Evolutionary conservation across 2,113 vertebrate genomes (phyloP).

Genomic region (Apteryx owenii): DNA sequence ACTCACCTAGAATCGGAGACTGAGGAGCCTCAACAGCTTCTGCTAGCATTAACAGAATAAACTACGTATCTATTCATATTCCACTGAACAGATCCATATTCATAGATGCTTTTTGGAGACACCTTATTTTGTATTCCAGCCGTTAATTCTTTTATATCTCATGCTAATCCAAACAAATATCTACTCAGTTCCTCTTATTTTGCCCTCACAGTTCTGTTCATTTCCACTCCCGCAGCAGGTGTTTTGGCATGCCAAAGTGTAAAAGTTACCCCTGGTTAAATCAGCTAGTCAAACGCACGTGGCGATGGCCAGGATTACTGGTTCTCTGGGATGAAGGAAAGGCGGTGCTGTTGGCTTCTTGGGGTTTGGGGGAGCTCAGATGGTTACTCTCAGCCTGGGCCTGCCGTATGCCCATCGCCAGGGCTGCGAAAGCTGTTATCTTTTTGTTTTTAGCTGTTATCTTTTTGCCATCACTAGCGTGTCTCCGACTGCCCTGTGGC

Average conservation of each 20-base stretch:
- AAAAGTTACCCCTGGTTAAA: neutral
- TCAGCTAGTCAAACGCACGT: neutral
- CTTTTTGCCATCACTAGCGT: too few species aligned
- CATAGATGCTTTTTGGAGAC: neutral
- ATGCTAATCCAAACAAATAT: neutral
- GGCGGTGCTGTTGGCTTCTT: neutral
- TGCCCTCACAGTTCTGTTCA: neutral
- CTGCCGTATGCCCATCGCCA: too few species aligned
- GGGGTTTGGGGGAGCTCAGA: neutral
- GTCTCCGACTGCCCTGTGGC: too few species aligned
- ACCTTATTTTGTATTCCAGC: neutral
- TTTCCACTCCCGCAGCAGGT: accelerated
- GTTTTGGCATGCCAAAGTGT: neutral
- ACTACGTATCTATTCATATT: neutral
- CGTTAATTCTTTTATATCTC: neutral
- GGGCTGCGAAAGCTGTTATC: neutral
- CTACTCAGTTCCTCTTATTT: neutral
- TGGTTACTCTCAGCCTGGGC: too few species aligned
- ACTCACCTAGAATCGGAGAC: neutral
- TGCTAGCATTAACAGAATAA: neutral
- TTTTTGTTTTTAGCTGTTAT: too few species aligned
- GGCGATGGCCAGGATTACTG: neutral
- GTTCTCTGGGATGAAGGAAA: neutral
- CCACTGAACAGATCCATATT: neutral
- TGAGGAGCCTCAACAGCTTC: neutral